Evolutionary conservation across 2,888 invertebrate species (phyloP).

Genomic region (Xanthia togata): DNA sequence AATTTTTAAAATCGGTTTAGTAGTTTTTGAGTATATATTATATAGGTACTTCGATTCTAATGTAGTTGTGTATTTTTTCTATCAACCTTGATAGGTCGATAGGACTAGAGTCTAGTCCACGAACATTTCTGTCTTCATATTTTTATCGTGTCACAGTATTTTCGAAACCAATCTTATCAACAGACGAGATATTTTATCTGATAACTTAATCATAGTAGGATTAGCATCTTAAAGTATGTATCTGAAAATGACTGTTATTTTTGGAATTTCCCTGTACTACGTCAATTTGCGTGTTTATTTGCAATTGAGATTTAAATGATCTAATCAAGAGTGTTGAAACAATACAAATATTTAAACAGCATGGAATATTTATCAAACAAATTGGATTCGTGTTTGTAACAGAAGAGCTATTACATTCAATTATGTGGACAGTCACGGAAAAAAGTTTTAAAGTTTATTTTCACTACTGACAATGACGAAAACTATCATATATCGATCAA

Average conservation of each 20-base stretch:
- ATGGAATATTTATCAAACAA: conserved; percentile 24
- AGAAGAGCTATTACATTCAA: conserved; percentile 24
- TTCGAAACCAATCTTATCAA: conserved; percentile 35
- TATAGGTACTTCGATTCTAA: not conserved
- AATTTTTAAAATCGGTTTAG: too few relatives aligned
- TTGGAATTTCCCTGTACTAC: conserved; percentile 27
- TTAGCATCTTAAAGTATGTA: conserved; percentile 6
- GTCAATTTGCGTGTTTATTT: conserved; percentile 23
- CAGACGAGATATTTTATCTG: conserved; percentile 24
- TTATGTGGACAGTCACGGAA: conserved; percentile 3
- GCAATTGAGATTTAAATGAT: conserved; percentile 28
- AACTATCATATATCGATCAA: not conserved
- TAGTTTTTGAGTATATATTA: not conserved
- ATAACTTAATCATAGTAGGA: not conserved
- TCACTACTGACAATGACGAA: not conserved
- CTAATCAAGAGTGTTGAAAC: conserved; percentile 11
- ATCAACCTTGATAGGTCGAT: conserved; percentile 18
- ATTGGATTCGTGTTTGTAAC: conserved; percentile 3
- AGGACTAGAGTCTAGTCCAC: conserved; percentile 23
- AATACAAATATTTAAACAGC: conserved; percentile 1
- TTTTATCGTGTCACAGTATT: conserved; percentile 19
- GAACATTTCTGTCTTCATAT: conserved; percentile 10
- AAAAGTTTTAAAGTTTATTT: not conserved
- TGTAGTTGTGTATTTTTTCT: conserved; percentile 1
- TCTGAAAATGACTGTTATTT: not conserved